Conservation (phyloP, 2,888 invertebrate species). For the Syrista parreyssii region DNA sequence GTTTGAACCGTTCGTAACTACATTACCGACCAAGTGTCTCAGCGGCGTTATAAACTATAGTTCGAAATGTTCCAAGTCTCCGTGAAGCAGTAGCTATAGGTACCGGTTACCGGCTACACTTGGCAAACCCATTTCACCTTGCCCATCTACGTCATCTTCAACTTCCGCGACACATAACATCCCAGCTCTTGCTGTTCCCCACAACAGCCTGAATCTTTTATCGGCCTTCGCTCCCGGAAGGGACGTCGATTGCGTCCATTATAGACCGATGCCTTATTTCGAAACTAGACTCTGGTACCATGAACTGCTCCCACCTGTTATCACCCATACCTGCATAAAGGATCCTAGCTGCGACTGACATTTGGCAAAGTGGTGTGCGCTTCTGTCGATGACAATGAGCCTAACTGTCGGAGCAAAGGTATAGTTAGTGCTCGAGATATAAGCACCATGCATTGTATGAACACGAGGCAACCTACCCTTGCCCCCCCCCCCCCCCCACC, state of each 20-base stretch:
- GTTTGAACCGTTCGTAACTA: conserved; percentile 37
- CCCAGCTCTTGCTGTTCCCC: background rate
- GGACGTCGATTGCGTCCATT: background rate
- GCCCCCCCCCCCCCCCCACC: background rate
- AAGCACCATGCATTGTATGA: background rate
- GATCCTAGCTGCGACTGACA: conserved; percentile 22
- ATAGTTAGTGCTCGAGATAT: background rate
- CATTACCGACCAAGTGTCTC: conserved; percentile 24
- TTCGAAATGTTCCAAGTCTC: background rate
- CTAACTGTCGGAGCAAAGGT: conserved; percentile 21
- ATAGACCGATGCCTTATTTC: background rate
- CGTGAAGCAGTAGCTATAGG: background rate
- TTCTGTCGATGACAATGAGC: conserved; percentile 24
- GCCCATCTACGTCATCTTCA: background rate
- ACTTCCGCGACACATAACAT: background rate
- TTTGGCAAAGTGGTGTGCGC: conserved; percentile 9
- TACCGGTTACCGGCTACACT: background rate
- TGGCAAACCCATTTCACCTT: background rate
- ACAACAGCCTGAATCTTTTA: too few relatives aligned
- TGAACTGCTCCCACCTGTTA: conserved; percentile 16
- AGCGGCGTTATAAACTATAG: background rate
- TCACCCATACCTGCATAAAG: conserved; percentile 4
- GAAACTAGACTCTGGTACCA: background rate
- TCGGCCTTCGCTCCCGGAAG: background rate
- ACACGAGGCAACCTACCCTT: background rate